These are phyloP conservation scores for Crotalus tigris DNA, from an alignment of 2,113 vertebrate species.

Conservation along the genomic window DNA sequence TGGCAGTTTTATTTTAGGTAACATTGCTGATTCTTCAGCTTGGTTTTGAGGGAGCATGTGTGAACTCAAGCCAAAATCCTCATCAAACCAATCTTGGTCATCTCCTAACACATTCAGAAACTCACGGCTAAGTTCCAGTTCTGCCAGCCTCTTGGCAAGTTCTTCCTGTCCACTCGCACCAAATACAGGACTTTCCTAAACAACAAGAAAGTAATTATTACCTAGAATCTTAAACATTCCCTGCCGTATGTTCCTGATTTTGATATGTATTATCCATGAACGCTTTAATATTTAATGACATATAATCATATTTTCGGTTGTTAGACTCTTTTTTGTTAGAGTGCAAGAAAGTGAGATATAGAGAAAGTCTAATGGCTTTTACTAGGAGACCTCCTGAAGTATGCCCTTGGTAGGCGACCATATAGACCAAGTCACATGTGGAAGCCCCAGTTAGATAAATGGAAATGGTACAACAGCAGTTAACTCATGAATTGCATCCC, in stretches of 20 bases:
- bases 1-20: constrained; percentile 75
- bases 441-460: neutral
- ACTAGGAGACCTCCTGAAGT: neutral
- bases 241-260: neutral
- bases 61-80: constrained; percentile 94
- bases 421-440: neutral
- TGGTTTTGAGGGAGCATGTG: constrained; percentile 80
- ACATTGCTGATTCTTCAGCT: constrained; percentile 69
- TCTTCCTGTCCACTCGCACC: constrained; percentile 89
- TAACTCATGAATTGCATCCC: neutral
- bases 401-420: neutral
- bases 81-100: constrained; percentile 98
- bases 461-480: neutral
- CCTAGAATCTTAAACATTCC: neutral
- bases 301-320: neutral
- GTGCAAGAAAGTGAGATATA: neutral
- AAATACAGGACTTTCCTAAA: constrained; percentile 87
- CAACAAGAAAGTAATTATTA: constrained; percentile 16
- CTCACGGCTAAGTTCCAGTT: constrained; percentile 88
- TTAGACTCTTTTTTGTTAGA: neutral
- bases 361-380: neutral
- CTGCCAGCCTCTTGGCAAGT: constrained; percentile 88
- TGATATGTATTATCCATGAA: neutral
- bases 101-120: constrained; percentile 85
- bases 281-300: neutral